Evolutionary conservation across 1,140 invertebrate genomes (phyloP).

Genomic region (Scaptomyza hsui): DNA sequence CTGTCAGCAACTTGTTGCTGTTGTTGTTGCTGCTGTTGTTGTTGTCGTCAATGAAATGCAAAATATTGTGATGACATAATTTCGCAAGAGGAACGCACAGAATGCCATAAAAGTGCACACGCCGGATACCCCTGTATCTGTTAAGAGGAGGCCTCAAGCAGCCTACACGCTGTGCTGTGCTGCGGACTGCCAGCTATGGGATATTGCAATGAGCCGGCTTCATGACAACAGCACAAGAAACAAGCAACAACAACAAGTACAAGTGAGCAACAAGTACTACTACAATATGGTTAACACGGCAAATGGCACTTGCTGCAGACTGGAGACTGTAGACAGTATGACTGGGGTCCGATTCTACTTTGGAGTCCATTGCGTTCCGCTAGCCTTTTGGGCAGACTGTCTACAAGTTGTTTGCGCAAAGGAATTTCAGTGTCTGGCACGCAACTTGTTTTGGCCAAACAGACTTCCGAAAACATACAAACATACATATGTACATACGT

Average conservation of each 20-base stretch:
- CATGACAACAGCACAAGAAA: constrained; percentile 26
- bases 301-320: constrained; percentile 59
- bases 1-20: constrained; percentile 2
- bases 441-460: constrained; percentile 43
- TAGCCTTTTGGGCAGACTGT: constrained; percentile 27
- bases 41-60: constrained; percentile 36
- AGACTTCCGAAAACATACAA: constrained; percentile 53
- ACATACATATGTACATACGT: constrained; percentile 17
- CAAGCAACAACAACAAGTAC: constrained; percentile 19
- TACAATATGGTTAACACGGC: constrained; percentile 43
- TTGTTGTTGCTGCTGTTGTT: background rate
- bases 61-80: constrained; percentile 61
- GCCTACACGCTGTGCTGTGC: constrained; percentile 47
- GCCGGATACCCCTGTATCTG: constrained; percentile 19
- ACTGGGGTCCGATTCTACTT: constrained; percentile 25
- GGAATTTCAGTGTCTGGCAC: constrained; percentile 51
- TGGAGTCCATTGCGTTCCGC: constrained; percentile 7
- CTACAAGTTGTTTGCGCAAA: constrained; percentile 43
- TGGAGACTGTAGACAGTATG: constrained; percentile 4
- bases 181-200: constrained; percentile 44
- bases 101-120: constrained; percentile 63
- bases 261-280: constrained; percentile 3
- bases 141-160: constrained; percentile 10
- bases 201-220: constrained; percentile 31
- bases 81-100: constrained; percentile 50